These are phyloP conservation scores for Pristionchus japonicus DNA, from an alignment of 2,888 invertebrate genomes.

Conservation along the genomic window DNA sequence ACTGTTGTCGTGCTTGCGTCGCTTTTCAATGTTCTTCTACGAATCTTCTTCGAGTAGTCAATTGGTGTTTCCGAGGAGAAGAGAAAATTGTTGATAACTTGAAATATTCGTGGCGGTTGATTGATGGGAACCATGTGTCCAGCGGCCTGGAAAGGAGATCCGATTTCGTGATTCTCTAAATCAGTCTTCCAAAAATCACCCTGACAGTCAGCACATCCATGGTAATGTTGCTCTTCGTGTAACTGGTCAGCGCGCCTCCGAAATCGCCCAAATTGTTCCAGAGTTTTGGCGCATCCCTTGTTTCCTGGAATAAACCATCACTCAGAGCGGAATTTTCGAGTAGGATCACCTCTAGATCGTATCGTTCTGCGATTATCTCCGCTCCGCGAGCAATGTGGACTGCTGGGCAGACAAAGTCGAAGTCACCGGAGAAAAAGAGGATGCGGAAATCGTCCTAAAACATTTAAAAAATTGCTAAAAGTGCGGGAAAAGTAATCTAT, in stretches of 20 bases:
- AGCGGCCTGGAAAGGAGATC: neutral
- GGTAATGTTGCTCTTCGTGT: neutral
- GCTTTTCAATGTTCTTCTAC: too few species aligned
- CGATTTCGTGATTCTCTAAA: neutral
- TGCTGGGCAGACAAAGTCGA: too few species aligned
- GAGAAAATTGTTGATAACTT: neutral
- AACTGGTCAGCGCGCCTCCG: neutral
- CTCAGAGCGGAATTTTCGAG: too few species aligned
- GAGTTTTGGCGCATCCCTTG: neutral
- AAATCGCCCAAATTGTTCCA: neutral
- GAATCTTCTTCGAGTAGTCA: neutral
- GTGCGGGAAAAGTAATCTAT: too few species aligned
- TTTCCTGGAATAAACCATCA: too few species aligned
- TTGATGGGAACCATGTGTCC: neutral
- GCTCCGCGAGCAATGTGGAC: too few species aligned
- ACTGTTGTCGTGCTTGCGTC: too few species aligned
- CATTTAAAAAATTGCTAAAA: too few species aligned
- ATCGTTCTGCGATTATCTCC: too few species aligned
- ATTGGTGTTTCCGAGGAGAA: neutral
- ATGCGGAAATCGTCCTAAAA: too few species aligned
- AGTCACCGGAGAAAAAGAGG: too few species aligned
- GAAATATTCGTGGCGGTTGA: neutral
- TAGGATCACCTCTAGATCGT: too few species aligned
- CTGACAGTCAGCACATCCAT: neutral
- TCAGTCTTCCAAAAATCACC: neutral